These are phyloP conservation scores for Mystacornis crossleyi DNA, from an alignment of 2,113 vertebrate species.

Conservation along the genomic window DNA sequence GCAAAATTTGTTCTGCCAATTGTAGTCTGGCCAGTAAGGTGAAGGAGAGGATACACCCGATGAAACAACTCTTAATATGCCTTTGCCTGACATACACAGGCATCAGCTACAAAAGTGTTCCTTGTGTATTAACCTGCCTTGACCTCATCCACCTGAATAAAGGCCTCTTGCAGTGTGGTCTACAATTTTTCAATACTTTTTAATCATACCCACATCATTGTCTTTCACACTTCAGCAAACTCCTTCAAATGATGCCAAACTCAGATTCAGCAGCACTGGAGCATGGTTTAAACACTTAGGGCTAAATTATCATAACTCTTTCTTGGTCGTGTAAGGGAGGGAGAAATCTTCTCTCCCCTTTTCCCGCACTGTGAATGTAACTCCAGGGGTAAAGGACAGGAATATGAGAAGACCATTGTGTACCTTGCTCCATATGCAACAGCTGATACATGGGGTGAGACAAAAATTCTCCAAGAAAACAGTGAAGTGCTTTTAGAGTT, in stretches of 20 bases:
- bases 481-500: not conserved
- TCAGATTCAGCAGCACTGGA: conserved; percentile 36
- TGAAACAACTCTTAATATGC: not conserved
- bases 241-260: conserved; percentile 60
- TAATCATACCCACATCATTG: conserved; percentile 23
- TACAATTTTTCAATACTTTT: conserved; percentile 43
- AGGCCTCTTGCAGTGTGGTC: not conserved
- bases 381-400: not conserved
- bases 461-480: not conserved
- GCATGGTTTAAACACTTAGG: conserved; percentile 11
- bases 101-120: not conserved
- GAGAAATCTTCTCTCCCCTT: not conserved
- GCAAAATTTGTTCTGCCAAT: not conserved
- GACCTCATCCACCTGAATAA: conserved; percentile 20
- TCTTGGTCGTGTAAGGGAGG: not conserved
- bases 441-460: not conserved
- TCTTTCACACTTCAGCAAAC: conserved; percentile 54
- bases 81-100: not conserved
- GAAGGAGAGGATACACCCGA: not conserved
- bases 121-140: not conserved
- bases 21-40: not conserved
- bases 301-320: conserved; percentile 28
- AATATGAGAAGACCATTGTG: not conserved
- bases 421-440: not conserved
- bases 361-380: not conserved